Base-by-base conservation (phyloP, 2,113 vertebrate species). In the Leptobrachium leishanense region DNA sequence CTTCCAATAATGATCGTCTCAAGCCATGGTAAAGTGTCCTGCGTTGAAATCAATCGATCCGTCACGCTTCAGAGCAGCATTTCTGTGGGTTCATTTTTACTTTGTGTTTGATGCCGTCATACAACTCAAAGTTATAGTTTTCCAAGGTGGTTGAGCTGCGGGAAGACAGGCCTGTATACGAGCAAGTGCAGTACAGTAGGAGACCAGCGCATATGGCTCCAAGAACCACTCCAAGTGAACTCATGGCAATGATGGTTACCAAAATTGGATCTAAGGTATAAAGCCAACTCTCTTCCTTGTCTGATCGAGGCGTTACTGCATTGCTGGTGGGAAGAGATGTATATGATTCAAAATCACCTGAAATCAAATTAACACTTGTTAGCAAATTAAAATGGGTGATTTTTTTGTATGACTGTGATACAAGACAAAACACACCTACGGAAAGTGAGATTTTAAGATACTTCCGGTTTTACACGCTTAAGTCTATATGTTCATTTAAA, bases 241-340 rank as follows among this genome's bases (percentile, higher is more conserved):
- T 99, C 98, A 99, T 98, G 2, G 97, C 97, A n/a, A 99, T 99
- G 88, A 99, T 99, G 89, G 98, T 99, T 83, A 99, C 97, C 81
- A 99, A 94, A 86, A 99, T 98, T 72, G 98, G 98, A 78, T 99
- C 98, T 83, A 99, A 88, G 0, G 95, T 95, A 89, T 97, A 97
- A 0, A 98, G 91, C 97, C 97, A 98, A 87, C 89, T 95, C 82
- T 96, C 96, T 84, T 98, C 97, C 77, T 95, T 95, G 84, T 96
- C 94, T 1, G 95, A 90, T 39, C 94, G 90, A 0, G 93, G 86
- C 2, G 91, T 93, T 2, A 88, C 81, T 8, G 91, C 88, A 80
- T 90, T 89, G 50, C 88, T 91, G 82, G 91, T 89, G 11, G 89
- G 85, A 81, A 90, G 90, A 11, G 90, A 84, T 64, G 90, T 85